A percentile compares a stretch with the other conserved stretches of the same genome.
Evolutionary conservation across 2,888 invertebrate species (phyloP).

Genomic region (Xestia xanthographa): DNA sequence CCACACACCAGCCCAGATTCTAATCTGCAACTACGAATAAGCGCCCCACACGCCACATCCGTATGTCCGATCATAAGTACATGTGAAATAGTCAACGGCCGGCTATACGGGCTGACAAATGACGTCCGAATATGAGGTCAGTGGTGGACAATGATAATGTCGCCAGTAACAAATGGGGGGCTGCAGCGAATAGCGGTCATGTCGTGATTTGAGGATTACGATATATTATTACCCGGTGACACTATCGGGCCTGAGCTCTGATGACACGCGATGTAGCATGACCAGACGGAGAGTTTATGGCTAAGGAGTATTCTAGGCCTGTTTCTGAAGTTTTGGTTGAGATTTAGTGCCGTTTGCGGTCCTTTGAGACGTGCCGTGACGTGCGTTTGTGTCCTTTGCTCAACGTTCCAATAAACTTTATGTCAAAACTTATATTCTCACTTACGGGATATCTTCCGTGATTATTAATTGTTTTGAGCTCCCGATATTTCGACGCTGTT

Average conservation of each 20-base stretch:
- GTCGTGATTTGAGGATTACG: conserved; percentile 81
- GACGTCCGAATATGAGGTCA: conserved; percentile 86
- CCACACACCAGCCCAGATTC: conserved; percentile 7
- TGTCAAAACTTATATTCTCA: too few species aligned
- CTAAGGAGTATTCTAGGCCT: conserved; percentile 30
- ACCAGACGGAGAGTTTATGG: conserved; percentile 57
- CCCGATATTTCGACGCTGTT: too few species aligned
- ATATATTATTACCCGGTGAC: conserved; percentile 80
- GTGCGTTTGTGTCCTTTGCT: too few species aligned
- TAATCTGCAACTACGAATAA: conserved; percentile 14
- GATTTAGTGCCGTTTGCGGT: conserved; percentile 10
- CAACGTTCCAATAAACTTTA: neutral
- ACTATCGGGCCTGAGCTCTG: conserved; percentile 71
- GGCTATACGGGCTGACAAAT: conserved; percentile 82
- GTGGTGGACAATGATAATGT: conserved; percentile 87
- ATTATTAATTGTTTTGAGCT: too few species aligned
- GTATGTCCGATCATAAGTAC: conserved; percentile 66
- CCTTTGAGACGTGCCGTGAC: neutral
- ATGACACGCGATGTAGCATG: conserved; percentile 70
- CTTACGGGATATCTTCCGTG: too few species aligned
- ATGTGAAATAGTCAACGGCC: conserved; percentile 74
- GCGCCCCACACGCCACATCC: conserved; percentile 31
- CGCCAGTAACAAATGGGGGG: conserved; percentile 84
- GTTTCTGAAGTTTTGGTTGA: conserved; percentile 11
- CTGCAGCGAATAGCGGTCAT: conserved; percentile 79